phyloP scores from a whole-genome alignment of 2,888 invertebrate species.

The Zygaena filipendulae region DNA sequence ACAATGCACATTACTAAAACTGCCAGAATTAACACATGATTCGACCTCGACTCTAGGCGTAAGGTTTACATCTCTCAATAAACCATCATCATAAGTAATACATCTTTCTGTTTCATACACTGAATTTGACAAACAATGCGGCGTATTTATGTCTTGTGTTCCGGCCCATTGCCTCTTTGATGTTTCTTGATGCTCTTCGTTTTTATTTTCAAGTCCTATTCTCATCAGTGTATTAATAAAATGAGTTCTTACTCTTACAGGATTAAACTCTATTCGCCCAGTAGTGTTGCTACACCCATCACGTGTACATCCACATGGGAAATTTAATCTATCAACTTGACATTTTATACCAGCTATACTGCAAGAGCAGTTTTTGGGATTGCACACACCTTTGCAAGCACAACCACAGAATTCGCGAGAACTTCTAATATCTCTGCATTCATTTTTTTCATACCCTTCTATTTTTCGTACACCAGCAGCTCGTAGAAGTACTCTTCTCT shows the following conservation, averaged over 20 bases:
- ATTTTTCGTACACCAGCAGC: constrained; percentile 96
- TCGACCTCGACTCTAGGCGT: constrained; percentile 70
- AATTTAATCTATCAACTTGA: constrained; percentile 95
- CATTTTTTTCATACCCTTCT: constrained; percentile 92
- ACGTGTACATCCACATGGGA: constrained; percentile 96
- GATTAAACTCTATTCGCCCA: constrained; percentile 97
- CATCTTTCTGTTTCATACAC: constrained; percentile 46
- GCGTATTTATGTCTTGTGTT: constrained; percentile 35
- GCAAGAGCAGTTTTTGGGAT: constrained; percentile 95
- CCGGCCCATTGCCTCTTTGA: constrained; percentile 59
- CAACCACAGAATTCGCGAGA: constrained; percentile 96
- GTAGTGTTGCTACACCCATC: constrained; percentile 93
- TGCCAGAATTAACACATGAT: constrained; percentile 73
- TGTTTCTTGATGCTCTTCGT: constrained; percentile 68
- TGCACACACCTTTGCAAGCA: constrained; percentile 91
- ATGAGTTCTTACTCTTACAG: constrained; percentile 93
- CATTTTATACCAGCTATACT: constrained; percentile 96
- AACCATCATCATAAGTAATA: constrained; percentile 42
- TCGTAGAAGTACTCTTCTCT: constrained; percentile 86
- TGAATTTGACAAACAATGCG: constrained; percentile 39
- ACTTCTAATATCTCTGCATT: constrained; percentile 90
- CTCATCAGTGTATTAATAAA: constrained; percentile 98
- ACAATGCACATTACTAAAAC: constrained; percentile 76
- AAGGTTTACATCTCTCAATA: constrained; percentile 63
- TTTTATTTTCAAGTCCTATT: constrained; percentile 87